Evolutionary conservation across 1,140 invertebrate genomes (phyloP).

Genomic region (Zelostemma sp.): DNA sequence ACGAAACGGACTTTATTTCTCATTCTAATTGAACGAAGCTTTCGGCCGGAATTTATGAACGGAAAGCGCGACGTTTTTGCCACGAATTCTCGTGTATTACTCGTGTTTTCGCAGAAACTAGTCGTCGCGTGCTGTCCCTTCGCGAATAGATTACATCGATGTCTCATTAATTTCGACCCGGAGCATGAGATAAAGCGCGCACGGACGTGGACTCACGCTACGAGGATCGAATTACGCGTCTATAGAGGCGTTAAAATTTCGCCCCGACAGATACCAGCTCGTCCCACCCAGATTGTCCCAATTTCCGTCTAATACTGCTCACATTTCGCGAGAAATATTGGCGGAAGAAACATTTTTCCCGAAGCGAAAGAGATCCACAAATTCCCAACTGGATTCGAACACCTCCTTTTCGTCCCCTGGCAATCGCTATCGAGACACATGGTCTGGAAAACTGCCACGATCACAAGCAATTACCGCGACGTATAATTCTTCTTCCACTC

Average conservation of each 20-base stretch:
- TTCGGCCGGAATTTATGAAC: conserved; percentile 20
- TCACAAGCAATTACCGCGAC: background rate
- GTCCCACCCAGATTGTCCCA: too few species aligned
- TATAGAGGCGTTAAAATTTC: conserved; percentile 38
- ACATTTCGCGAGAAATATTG: too few species aligned
- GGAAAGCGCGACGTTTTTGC: conserved; percentile 41
- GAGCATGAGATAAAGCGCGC: conserved; percentile 9
- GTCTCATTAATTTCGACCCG: conserved; percentile 34
- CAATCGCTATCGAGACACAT: background rate
- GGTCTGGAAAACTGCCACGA: conserved; percentile 1
- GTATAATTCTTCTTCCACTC: background rate
- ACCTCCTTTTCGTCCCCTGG: too few species aligned
- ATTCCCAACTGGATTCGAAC: too few species aligned
- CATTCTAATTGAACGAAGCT: conserved; percentile 9
- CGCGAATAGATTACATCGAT: conserved; percentile 35
- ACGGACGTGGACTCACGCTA: conserved; percentile 19
- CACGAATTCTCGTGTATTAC: conserved; percentile 30
- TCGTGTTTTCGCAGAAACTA: conserved; percentile 5
- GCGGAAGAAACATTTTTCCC: too few species aligned
- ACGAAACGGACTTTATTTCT: background rate
- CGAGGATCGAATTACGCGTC: conserved; percentile 19
- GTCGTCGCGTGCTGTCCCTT: conserved; percentile 33
- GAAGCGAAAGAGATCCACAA: too few species aligned
- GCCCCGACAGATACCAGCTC: background rate
- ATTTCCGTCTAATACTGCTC: too few species aligned